Percentiles rank a stretch among this genome's conserved stretches.
Conservation (phyloP, 2,888 invertebrate species). For the Mactromeris polynyma region DNA sequence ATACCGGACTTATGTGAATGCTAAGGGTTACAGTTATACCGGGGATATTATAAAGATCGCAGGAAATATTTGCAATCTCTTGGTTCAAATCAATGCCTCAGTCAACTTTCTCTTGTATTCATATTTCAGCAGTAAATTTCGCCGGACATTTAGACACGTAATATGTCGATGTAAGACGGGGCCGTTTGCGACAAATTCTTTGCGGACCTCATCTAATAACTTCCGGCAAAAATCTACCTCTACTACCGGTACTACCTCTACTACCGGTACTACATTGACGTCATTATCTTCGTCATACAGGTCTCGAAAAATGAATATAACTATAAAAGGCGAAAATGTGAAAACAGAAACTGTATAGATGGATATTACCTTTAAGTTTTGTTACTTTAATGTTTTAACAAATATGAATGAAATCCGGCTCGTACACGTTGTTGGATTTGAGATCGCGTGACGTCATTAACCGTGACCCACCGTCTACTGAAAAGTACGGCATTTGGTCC, state of each 20-base stretch:
- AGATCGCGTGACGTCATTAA: too few species aligned
- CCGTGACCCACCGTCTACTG: too few species aligned
- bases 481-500: too few species aligned
- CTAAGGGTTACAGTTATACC: conserved; percentile 62
- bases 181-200: not conserved
- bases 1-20: conserved; percentile 86
- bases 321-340: not conserved
- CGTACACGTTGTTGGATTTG: too few species aligned
- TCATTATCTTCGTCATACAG: not conserved
- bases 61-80: conserved; percentile 92
- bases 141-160: conserved; percentile 88
- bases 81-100: conserved; percentile 92
- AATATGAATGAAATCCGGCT: too few species aligned
- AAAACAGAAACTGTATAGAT: not conserved
- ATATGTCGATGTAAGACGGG: conserved; percentile 68
- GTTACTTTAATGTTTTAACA: too few species aligned
- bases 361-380: not conserved
- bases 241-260: not conserved
- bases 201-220: not conserved
- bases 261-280: not conserved
- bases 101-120: conserved; percentile 93
- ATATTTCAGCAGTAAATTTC: conserved; percentile 92
- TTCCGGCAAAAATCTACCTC: conserved; percentile 15
- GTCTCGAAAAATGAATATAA: not conserved
- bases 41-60: conserved; percentile 84